Evolutionary conservation across 2,113 vertebrate species (phyloP).

Genomic region (Urocitellus parryii): DNA sequence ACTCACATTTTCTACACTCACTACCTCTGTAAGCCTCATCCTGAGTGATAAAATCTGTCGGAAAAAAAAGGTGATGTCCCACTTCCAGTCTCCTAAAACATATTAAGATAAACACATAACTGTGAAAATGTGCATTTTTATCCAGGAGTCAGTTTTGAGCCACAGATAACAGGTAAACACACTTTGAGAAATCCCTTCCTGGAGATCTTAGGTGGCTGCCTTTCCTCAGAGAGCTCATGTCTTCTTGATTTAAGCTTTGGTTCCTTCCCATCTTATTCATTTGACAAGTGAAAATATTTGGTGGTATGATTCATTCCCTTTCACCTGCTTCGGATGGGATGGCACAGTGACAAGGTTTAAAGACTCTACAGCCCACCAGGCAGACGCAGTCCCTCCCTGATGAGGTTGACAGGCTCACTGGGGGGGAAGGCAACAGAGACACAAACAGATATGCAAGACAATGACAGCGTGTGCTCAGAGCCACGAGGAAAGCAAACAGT

Average conservation of each 20-base stretch:
- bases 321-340: background rate
- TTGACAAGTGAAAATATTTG: background rate
- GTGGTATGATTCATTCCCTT: background rate
- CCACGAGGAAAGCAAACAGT: background rate
- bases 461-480: background rate
- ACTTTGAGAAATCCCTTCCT: background rate
- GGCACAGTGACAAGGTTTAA: background rate
- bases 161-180: background rate
- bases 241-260: background rate
- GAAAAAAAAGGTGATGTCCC: background rate
- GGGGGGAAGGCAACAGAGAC: background rate
- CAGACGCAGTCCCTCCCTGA: background rate
- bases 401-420: background rate
- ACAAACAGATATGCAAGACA: background rate
- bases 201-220: background rate
- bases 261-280: background rate
- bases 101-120: background rate
- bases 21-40: background rate
- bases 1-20: background rate
- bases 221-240: background rate
- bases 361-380: background rate
- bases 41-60: background rate
- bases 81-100: slow-evolving; percentile 48
- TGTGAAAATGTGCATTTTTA: background rate
- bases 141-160: background rate